Conservation (phyloP, 2,888 invertebrate genomes). For the Yponomeuta malinellus region DNA sequence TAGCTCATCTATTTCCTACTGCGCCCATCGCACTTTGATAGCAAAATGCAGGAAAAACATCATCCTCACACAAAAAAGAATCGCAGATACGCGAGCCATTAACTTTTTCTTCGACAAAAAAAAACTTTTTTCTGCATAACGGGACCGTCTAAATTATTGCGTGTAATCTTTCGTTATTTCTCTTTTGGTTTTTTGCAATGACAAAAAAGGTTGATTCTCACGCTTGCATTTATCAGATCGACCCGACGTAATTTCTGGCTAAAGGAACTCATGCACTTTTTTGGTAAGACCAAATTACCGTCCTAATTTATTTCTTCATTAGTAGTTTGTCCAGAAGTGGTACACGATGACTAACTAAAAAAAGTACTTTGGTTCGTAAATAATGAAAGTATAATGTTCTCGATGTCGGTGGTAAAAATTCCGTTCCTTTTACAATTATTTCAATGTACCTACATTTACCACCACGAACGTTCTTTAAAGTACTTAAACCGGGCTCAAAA, state of each 20-base stretch:
- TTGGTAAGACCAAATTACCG: background rate
- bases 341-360: too few species aligned
- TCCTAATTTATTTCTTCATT: background rate
- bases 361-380: too few species aligned
- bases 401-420: too few species aligned
- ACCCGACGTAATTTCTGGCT: slow-evolving; percentile 5
- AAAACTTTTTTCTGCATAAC: slow-evolving; percentile 56
- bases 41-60: slow-evolving; percentile 44
- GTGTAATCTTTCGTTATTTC: slow-evolving; percentile 62
- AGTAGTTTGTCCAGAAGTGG: background rate
- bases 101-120: slow-evolving; percentile 41
- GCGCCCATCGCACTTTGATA: slow-evolving; percentile 59
- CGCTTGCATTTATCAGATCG: slow-evolving; percentile 34
- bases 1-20: slow-evolving; percentile 36
- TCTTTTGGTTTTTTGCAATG: slow-evolving; percentile 41
- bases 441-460: too few species aligned
- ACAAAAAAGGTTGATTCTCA: slow-evolving; percentile 52
- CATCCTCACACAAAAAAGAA: slow-evolving; percentile 42
- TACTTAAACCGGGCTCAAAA: too few species aligned
- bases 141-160: slow-evolving; percentile 64
- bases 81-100: slow-evolving; percentile 67
- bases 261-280: background rate
- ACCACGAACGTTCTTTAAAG: too few species aligned
- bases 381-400: too few species aligned
- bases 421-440: too few species aligned